Evolutionary conservation across 2,888 invertebrate species (phyloP).

Genomic region (Hirtodrosophila alboralis): DNA sequence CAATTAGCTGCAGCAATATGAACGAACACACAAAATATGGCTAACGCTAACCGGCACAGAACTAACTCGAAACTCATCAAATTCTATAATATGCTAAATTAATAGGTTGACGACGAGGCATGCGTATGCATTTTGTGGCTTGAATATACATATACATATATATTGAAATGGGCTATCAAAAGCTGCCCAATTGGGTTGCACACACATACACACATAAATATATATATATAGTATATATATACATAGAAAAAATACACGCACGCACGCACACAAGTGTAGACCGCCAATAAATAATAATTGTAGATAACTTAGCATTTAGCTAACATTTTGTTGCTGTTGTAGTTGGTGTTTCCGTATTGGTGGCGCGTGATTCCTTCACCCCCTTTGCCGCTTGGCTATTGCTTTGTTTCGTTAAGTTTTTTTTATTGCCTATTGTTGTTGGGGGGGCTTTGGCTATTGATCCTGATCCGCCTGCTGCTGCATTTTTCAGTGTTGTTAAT

Average conservation of each 20-base stretch:
- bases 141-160: conserved; percentile 7
- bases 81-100: conserved; percentile 54
- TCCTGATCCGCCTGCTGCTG: conserved; percentile 55
- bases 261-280: conserved; percentile 30
- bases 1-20: conserved; percentile 50
- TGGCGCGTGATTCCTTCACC: conserved; percentile 67
- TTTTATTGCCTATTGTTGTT: conserved; percentile 12
- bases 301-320: conserved; percentile 75
- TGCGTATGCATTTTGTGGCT: conserved; percentile 48
- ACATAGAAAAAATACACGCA: conserved; percentile 4
- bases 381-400: conserved; percentile 15
- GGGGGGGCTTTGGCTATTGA: conserved; percentile 31
- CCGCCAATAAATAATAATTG: conserved; percentile 72
- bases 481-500: conserved; percentile 42
- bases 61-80: conserved; percentile 34
- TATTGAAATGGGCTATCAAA: conserved; percentile 5
- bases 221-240: too few relatives aligned
- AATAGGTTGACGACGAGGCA: conserved; percentile 44
- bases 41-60: conserved; percentile 11
- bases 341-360: conserved; percentile 60
- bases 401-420: conserved; percentile 6
- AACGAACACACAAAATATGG: conserved; percentile 39
- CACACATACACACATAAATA: conserved; percentile 11
- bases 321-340: conserved; percentile 63
- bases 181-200: conserved; percentile 40